Evolutionary conservation across 2,888 invertebrate species (phyloP).

Genomic region (Lypha dubia): DNA sequence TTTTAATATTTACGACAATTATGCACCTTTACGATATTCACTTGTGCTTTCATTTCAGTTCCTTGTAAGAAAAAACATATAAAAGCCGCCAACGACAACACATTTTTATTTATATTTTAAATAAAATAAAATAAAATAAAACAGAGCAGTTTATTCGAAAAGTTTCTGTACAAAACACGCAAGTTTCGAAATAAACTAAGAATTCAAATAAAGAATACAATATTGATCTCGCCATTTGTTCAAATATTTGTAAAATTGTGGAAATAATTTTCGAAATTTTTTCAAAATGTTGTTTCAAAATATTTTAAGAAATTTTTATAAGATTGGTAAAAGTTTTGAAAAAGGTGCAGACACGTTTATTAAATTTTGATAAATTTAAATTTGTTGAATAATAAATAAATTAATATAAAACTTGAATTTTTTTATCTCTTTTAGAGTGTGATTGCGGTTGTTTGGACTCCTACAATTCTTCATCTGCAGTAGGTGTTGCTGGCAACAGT

Average conservation of each 20-base stretch:
- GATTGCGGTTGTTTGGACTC: slow-evolving; percentile 83
- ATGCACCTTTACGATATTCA: slow-evolving; percentile 59
- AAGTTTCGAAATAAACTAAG: slow-evolving; percentile 60
- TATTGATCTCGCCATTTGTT: neutral
- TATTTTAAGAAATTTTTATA: slow-evolving; percentile 66
- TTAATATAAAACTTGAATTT: neutral
- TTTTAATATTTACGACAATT: slow-evolving; percentile 51
- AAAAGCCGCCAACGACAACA: slow-evolving; percentile 75
- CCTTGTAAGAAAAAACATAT: slow-evolving; percentile 56
- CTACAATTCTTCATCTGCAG: slow-evolving; percentile 73
- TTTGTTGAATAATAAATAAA: neutral
- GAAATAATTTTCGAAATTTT: slow-evolving; percentile 52
- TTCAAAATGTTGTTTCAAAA: slow-evolving; percentile 67
- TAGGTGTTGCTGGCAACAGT: slow-evolving; percentile 57
- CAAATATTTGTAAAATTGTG: slow-evolving; percentile 62
- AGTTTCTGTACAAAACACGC: slow-evolving; percentile 47
- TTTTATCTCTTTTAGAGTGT: slow-evolving; percentile 77
- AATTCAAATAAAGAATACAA: slow-evolving; percentile 2
- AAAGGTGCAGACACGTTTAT: slow-evolving; percentile 46
- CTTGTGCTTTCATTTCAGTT: slow-evolving; percentile 52
- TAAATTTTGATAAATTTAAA: neutral
- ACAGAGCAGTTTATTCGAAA: slow-evolving; percentile 70
- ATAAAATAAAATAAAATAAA: slow-evolving; percentile 57
- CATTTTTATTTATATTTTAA: slow-evolving; percentile 31
- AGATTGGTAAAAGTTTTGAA: slow-evolving; percentile 59